Evolutionary conservation across 2,888 invertebrate genomes (phyloP), one percentile per base, ranked within the genome.

Genomic region (Xestobium rufovillosum): DNA sequence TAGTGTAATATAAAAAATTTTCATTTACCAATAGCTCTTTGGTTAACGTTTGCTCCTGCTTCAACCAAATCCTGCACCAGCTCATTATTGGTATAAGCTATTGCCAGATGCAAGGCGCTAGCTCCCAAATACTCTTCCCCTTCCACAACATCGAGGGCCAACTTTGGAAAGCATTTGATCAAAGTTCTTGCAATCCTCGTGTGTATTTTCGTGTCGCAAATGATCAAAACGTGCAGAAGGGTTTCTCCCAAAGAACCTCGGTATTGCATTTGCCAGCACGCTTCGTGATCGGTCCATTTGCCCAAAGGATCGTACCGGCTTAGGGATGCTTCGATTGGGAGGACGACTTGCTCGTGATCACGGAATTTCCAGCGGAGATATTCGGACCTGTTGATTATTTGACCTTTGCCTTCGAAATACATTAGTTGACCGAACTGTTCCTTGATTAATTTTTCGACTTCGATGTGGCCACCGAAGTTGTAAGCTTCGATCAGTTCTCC

Each of bases 261-360:
- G 60, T 89, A 90, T 56, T 90, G 87, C 84, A 98, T 88, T 64
- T 94, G 90, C 97, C 97, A 98, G 61, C 96, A 95, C 0, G 94
- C 94, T 47, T 86, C 84, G 65, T 92, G 91, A 59, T 91, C 89
- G 44, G 72, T 72, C 89, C 90, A 90, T 56, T 86, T 85, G 1
- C 85, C 83, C 14, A 91, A 68, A 0, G 91, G 90, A 61, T 92
- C 91, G 57, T 88, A 85, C 0, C 80, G 77, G 14, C 88, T 83
- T 1, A 89, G 67, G 0, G 84, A 86, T 0, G 88, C 86, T 62
- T 90, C 89, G 41, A 90, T 88, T 3, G 89, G 89, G 37, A 90
- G 69, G n/a, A 83, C 80, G 8, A 85, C 85, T 69, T 84, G 82
- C 48, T 85, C 83, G 52, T 82, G 79, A 53, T 89, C 88, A 17